phyloP scores from a whole-genome alignment of 2,888 invertebrate species.

The Drosophila mimetica region DNA sequence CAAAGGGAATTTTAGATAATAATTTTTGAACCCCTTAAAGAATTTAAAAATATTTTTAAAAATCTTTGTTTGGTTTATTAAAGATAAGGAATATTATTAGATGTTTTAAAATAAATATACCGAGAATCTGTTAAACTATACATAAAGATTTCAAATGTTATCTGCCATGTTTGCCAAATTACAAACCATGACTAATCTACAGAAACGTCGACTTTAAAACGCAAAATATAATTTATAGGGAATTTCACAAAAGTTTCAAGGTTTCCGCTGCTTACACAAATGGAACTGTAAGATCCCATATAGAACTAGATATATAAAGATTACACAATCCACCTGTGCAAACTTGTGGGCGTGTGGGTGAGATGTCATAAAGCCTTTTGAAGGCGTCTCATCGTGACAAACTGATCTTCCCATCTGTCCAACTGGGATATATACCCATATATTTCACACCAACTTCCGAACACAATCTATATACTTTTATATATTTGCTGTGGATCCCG shows the following conservation, averaged over 20 bases:
- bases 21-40: no score
- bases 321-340: slow-evolving; percentile 44
- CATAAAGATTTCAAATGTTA: no score
- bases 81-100: no score
- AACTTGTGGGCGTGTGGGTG: slow-evolving; percentile 39
- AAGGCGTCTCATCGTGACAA: slow-evolving; percentile 34
- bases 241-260: slow-evolving; percentile 12
- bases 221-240: slow-evolving; percentile 1
- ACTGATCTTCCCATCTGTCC: slow-evolving; percentile 27
- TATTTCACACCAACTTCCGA: slow-evolving; percentile 28
- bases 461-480: slow-evolving; percentile 19
- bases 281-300: slow-evolving; percentile 24
- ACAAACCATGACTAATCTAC: no score
- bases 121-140: no score
- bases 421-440: slow-evolving; percentile 7
- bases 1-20: no score
- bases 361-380: slow-evolving; percentile 40
- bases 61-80: no score
- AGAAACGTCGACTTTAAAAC: no score
- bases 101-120: no score
- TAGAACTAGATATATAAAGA: slow-evolving; percentile 10
- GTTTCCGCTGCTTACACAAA: slow-evolving; percentile 32
- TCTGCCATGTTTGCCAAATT: no score
- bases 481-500: slow-evolving; percentile 28
- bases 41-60: no score